Percentiles rank a stretch among this genome's conserved stretches.
These are phyloP conservation scores for Lepidurus packardi DNA, from an alignment of 1,140 invertebrate species.

Conservation along the genomic window DNA sequence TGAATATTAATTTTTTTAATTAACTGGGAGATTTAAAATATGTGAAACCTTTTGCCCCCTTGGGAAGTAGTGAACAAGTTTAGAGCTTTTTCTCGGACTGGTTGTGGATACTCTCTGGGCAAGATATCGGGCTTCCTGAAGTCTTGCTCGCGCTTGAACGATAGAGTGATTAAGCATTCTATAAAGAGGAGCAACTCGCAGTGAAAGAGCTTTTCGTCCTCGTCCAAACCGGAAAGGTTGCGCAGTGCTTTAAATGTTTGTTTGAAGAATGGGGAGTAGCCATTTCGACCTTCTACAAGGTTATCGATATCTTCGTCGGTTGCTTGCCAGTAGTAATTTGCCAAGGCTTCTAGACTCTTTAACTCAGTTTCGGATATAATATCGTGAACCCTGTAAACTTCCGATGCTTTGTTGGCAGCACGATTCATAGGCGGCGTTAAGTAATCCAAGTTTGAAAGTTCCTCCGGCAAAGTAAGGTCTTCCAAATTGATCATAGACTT, in stretches of 20 bases:
- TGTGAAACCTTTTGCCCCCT: not conserved
- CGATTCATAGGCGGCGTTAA: conserved; percentile 28
- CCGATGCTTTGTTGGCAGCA: conserved; percentile 23
- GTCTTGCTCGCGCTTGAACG: not conserved
- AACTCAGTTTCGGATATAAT: conserved; percentile 12
- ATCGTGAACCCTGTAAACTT: conserved; percentile 23
- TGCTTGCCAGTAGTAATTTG: not conserved
- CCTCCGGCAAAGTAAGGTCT: conserved; percentile 28
- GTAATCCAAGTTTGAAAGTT: conserved; percentile 11
- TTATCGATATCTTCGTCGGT: not conserved
- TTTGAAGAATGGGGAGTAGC: conserved; percentile 24
- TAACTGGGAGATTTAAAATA: not conserved
- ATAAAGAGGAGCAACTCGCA: conserved; percentile 23
- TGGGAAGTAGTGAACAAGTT: not conserved
- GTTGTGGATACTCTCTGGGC: not conserved
- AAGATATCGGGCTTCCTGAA: not conserved
- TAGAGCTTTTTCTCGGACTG: conserved; percentile 28
- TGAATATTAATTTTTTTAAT: too few relatives aligned
- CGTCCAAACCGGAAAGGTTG: not conserved
- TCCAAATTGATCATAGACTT: conserved; percentile 1
- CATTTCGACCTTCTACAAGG: not conserved
- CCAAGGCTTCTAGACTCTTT: conserved; percentile 10
- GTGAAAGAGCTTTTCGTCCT: not conserved
- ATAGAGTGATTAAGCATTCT: conserved; percentile 28
- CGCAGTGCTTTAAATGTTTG: not conserved